Evolutionary conservation across 2,888 invertebrate genomes (phyloP).

Genomic region (Lasioglossum morio): DNA sequence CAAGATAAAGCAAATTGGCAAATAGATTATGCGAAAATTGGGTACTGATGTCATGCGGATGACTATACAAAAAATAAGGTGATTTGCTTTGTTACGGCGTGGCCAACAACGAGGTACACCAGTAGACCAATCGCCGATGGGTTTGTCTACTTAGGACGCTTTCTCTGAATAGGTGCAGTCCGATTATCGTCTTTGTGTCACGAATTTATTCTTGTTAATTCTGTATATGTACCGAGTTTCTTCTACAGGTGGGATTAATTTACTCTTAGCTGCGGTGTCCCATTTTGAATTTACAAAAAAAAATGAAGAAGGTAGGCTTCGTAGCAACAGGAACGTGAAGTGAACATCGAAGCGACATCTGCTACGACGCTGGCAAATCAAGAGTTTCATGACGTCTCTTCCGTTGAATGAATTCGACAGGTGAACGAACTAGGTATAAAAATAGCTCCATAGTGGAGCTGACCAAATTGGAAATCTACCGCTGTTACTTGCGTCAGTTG

Average conservation of each 20-base stretch:
- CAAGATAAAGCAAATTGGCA: neutral
- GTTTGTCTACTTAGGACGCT: neutral
- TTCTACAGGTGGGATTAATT: no score
- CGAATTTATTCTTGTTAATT: neutral
- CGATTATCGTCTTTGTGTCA: neutral
- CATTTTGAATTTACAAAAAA: neutral
- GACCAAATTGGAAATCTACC: neutral
- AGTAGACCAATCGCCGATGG: neutral
- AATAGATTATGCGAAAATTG: neutral
- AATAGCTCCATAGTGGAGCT: neutral
- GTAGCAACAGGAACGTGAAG: no score
- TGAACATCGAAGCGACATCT: neutral
- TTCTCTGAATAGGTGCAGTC: no score
- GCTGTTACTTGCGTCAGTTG: neutral
- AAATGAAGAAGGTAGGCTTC: neutral
- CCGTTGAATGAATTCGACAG: neutral
- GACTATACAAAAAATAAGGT: neutral
- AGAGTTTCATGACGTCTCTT: neutral
- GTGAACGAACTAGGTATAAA: neutral
- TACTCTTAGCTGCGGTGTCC: neutral
- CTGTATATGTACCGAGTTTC: no score
- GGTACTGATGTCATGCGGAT: neutral
- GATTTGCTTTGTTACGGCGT: neutral
- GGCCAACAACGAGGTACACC: neutral
- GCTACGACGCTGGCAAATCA: neutral